Evolutionary conservation across 2,797 vertebrate genomes (phyloP).

Genomic region (Sebastiscus albofasciatus): DNA sequence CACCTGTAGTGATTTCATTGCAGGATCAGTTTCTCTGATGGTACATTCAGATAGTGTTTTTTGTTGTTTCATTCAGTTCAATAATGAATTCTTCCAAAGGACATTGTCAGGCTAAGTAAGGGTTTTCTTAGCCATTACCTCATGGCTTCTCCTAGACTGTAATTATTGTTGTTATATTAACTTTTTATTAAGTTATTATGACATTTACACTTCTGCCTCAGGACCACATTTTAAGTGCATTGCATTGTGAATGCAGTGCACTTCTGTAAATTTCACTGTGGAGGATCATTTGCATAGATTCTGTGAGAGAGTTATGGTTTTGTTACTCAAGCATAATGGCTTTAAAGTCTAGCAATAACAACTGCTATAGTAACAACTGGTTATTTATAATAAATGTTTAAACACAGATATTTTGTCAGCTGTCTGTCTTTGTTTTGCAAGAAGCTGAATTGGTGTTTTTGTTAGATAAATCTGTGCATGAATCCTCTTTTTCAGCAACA

Average conservation of each 20-base stretch:
- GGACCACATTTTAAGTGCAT: slow-evolving; percentile 1
- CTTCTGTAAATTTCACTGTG: background rate
- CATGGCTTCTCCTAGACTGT: background rate
- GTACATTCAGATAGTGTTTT: background rate
- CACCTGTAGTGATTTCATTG: background rate
- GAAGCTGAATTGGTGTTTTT: background rate
- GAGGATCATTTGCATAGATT: background rate
- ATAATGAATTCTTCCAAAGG: background rate
- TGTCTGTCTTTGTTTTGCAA: background rate
- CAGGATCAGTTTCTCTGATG: background rate
- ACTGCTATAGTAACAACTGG: background rate
- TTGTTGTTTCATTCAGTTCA: background rate
- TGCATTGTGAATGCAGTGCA: background rate
- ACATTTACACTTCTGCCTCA: slow-evolving; percentile 14
- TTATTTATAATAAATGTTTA: slow-evolving; percentile 28
- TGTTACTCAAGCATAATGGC: background rate
- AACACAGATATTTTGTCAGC: background rate
- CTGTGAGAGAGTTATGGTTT: background rate
- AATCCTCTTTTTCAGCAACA: background rate
- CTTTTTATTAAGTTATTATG: background rate
- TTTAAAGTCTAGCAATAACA: slow-evolving; percentile 26
- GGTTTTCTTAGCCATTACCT: background rate
- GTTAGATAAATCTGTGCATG: background rate
- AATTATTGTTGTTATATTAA: background rate
- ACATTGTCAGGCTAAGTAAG: background rate